Evolutionary conservation across 2,888 invertebrate genomes (phyloP), one percentile per base, ranked within the genome.

Genomic region (Pollenia angustigena): DNA sequence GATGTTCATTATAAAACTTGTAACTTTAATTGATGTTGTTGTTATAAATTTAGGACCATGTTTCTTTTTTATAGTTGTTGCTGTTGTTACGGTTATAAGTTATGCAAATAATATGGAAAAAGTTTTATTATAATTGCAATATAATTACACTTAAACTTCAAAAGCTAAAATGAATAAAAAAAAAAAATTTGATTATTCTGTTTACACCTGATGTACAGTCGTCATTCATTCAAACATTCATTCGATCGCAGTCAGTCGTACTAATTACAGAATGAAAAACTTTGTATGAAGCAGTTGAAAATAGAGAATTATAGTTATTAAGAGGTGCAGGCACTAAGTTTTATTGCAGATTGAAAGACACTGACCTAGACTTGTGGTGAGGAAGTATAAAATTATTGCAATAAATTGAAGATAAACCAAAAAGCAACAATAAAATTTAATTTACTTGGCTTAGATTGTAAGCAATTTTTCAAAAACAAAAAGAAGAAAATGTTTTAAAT

Each of bases 91-190:
- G 54, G 68, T 82, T 18, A 16, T 66, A 78, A 84, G 78, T 79
- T 87, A 87, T 87, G 87, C 87, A 87, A 87, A 87, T 87, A 74
- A 71, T 84, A 81, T 87, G 83, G 81, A 78, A 87, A 86, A 87
- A 87, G 80, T 81, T 76, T 85, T 90, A 85, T 32, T 82, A 82
- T 89, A 92, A 92, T 92, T 92, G 90, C 90, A 89, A 60, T 89
- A 90, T 92, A 92, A 92, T 92, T 92, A 90, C 90, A 87, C 83
- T 87, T 88, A 88, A 87, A 89, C 88, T 88, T 87, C 86, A 88
- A 82, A 82, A 69, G 52, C 52, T 46, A 75, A 85, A 78, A 68
- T 60, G 50, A n/a, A 72, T 32, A 68, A 85, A n/a, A n/a, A n/a
- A n/a, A n/a, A n/a, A n/a, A n/a, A n/a, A n/a, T n/a, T 75, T 69